A percentile compares a stretch with the other conserved stretches of the same genome.
Evolutionary conservation across 1,140 invertebrate genomes (phyloP).

Genomic region (Platorchestia sp.): DNA sequence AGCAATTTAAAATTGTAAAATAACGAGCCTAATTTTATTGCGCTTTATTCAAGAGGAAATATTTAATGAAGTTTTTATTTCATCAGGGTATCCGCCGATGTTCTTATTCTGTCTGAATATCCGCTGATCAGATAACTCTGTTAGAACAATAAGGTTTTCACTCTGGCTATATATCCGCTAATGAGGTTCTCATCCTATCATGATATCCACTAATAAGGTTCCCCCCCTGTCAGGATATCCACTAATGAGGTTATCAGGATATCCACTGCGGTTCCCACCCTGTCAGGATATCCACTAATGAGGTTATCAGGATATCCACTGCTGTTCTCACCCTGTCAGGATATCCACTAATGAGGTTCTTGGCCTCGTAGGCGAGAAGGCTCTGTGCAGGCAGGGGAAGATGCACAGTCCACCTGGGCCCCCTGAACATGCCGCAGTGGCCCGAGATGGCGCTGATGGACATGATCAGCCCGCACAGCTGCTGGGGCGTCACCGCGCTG

Average conservation of each 20-base stretch:
- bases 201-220: neutral
- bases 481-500: constrained; percentile 5
- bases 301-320: neutral
- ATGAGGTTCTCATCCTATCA: neutral
- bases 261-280: neutral
- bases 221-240: neutral
- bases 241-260: neutral
- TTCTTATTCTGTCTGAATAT: too few species aligned
- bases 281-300: neutral
- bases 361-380: neutral
- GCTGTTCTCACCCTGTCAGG: neutral
- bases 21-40: too few species aligned
- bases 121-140: too few species aligned
- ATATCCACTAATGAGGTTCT: constrained; percentile 17
- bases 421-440: constrained; percentile 21
- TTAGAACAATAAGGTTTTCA: too few species aligned
- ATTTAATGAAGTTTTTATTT: too few species aligned
- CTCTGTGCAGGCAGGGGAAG: constrained; percentile 37
- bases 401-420: constrained; percentile 36
- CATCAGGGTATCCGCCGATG: too few species aligned
- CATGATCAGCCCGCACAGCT: constrained; percentile 12
- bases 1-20: too few species aligned
- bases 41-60: too few species aligned
- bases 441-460: neutral
- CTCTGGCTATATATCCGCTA: too few species aligned